phyloP scores from a whole-genome alignment of 92 coral and sea anemone genomes.

The Epizoanthus scotinus region DNA sequence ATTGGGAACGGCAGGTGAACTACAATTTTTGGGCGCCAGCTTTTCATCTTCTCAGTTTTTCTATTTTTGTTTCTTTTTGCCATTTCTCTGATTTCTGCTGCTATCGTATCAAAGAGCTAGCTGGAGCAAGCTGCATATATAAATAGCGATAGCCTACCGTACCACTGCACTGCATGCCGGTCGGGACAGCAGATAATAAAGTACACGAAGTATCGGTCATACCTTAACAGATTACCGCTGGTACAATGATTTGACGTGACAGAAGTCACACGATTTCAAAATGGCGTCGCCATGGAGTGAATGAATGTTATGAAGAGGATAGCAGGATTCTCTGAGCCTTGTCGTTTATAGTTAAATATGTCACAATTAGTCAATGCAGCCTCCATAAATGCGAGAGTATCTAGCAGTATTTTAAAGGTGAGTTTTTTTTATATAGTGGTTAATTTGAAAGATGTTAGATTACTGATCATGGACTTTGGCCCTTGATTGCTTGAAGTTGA shows the following conservation, averaged over 20 bases:
- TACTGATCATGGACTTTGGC: constrained; percentile 10
- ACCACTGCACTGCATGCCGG: too few relatives aligned
- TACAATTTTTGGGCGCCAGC: too few relatives aligned
- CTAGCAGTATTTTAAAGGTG: neutral
- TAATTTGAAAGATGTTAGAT: neutral
- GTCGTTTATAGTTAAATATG: neutral
- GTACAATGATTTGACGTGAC: neutral
- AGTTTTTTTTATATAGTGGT: neutral
- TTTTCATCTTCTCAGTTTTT: too few relatives aligned
- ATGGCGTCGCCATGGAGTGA: constrained; percentile 5
- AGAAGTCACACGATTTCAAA: neutral
- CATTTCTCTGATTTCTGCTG: too few relatives aligned
- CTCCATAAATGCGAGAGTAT: neutral
- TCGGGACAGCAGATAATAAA: neutral
- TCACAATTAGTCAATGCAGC: neutral
- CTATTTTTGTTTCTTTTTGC: too few relatives aligned
- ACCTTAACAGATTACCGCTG: neutral
- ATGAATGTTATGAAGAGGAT: neutral
- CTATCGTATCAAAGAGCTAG: too few relatives aligned
- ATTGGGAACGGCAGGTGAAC: too few relatives aligned
- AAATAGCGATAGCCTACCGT: too few relatives aligned
- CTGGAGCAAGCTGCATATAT: too few relatives aligned
- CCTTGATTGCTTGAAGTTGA: neutral
- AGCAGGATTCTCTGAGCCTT: neutral
- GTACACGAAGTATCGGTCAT: neutral